phyloP scores from a whole-genome alignment of 2,888 invertebrate species.

The Thalpophila matura region DNA sequence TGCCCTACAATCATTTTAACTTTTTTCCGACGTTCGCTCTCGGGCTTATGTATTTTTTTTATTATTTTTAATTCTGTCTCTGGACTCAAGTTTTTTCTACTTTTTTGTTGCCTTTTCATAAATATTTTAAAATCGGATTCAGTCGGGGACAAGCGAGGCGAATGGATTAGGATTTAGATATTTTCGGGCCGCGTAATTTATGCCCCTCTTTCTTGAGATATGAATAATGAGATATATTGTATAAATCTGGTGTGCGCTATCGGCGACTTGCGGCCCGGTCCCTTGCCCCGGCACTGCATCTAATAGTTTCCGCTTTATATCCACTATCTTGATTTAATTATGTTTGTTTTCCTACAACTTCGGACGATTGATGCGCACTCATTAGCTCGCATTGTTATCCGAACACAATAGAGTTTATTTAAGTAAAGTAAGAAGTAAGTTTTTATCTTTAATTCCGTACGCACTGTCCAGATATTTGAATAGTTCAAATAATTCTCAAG shows the following conservation, averaged over 20 bases:
- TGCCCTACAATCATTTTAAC: conserved; percentile 89
- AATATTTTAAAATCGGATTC: conserved; percentile 91
- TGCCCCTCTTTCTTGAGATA: conserved; percentile 88
- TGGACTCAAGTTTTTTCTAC: conserved; percentile 76
- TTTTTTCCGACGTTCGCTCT: conserved; percentile 87
- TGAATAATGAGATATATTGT: conserved; percentile 86
- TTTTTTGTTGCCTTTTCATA: conserved; percentile 88
- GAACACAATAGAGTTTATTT: conserved; percentile 62
- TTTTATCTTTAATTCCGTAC: conserved; percentile 58
- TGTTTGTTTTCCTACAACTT: conserved; percentile 64
- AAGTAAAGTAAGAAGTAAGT: no score
- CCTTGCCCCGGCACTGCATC: conserved; percentile 62
- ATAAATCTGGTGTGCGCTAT: conserved; percentile 77
- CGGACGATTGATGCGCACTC: conserved; percentile 63
- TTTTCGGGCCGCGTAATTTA: conserved; percentile 89
- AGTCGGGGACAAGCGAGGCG: conserved; percentile 87
- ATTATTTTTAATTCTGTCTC: conserved; percentile 88
- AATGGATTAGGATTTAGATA: conserved; percentile 91
- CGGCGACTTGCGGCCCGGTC: conserved; percentile 67
- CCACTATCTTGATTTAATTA: conserved; percentile 66
- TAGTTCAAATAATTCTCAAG: conserved; percentile 66
- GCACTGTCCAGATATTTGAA: conserved; percentile 61
- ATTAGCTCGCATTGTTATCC: conserved; percentile 61
- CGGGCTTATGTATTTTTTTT: conserved; percentile 79
- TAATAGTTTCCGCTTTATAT: conserved; percentile 75